Conservation (phyloP, 2,797 vertebrate genomes). For the Cottoperca gobio region DNA sequence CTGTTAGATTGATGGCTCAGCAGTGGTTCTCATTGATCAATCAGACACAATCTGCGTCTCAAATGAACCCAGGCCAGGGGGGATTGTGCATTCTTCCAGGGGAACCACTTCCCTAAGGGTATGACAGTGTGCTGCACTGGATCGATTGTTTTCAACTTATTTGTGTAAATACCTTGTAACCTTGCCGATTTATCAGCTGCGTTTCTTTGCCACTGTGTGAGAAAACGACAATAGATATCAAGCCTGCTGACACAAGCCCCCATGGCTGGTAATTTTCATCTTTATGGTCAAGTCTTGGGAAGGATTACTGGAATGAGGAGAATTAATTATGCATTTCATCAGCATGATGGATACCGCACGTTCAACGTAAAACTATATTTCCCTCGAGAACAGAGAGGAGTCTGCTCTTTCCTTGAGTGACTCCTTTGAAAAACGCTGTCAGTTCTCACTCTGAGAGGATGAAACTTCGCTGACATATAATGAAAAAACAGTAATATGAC, state of each 20-base stretch:
- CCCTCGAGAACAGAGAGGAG: conserved; percentile 60
- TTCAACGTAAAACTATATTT: conserved; percentile 78
- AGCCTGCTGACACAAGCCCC: conserved; percentile 20
- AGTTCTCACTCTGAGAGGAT: conserved; percentile 61
- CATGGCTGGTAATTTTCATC: conserved; percentile 60
- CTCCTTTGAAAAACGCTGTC: conserved; percentile 67
- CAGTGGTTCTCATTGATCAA: conserved; percentile 85
- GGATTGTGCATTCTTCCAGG: conserved; percentile 82
- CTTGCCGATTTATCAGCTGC: conserved; percentile 78
- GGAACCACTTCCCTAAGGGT: conserved; percentile 76
- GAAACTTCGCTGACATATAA: conserved; percentile 54
- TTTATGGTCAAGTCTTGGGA: conserved; percentile 66
- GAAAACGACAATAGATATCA: conserved; percentile 59
- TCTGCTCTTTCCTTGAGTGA: conserved; percentile 38
- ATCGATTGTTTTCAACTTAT: conserved; percentile 84
- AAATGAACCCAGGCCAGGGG: conserved; percentile 78
- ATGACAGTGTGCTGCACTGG: conserved; percentile 68
- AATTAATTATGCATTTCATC: conserved; percentile 85
- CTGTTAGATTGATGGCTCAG: conserved; percentile 85
- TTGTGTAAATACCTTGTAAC: conserved; percentile 86
- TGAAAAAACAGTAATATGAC: conserved; percentile 38
- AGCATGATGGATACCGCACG: conserved; percentile 73
- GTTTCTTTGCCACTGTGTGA: conserved; percentile 43
- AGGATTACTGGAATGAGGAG: conserved; percentile 73
- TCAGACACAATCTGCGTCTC: conserved; percentile 86